Evolutionary conservation across 2,113 vertebrate genomes (phyloP).

Genomic region (Phylloscopus trochilus): DNA sequence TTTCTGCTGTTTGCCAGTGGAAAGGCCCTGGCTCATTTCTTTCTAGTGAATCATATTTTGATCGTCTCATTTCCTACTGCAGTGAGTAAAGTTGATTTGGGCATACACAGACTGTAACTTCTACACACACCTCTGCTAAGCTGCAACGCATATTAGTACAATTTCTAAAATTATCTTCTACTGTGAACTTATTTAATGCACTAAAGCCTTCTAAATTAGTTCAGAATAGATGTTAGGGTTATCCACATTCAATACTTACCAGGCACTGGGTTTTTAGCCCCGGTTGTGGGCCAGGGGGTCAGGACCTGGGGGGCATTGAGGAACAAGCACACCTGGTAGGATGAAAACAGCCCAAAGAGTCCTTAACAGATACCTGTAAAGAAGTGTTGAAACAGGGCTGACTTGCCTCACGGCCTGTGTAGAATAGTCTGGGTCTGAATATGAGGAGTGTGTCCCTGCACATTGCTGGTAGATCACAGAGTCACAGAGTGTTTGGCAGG

Average conservation of each 20-base stretch:
- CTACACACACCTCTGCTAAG: not conserved
- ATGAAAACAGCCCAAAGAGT: not conserved
- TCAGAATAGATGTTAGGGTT: not conserved
- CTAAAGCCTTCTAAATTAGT: not conserved
- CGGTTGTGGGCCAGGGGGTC: not conserved
- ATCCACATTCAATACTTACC: not conserved
- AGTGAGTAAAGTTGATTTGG: conserved; percentile 13
- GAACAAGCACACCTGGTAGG: not conserved
- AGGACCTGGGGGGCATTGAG: not conserved
- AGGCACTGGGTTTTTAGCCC: not conserved
- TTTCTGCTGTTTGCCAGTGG: not conserved
- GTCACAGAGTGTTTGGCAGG: not conserved
- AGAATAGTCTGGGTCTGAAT: not conserved
- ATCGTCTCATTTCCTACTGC: conserved; percentile 2
- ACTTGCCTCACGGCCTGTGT: fast-evolving
- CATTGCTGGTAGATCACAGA: not conserved
- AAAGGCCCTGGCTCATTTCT: conserved; percentile 22
- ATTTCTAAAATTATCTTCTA: not conserved
- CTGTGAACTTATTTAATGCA: not conserved
- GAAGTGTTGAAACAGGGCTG: not conserved
- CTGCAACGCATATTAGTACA: not conserved
- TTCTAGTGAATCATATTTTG: conserved; percentile 26
- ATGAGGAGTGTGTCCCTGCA: not conserved
- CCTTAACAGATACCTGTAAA: not conserved
- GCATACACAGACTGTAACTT: not conserved